These are phyloP conservation scores for Cynodonichthys magdalenae DNA, from an alignment of 2,797 vertebrate genomes.

Conservation along the genomic window DNA sequence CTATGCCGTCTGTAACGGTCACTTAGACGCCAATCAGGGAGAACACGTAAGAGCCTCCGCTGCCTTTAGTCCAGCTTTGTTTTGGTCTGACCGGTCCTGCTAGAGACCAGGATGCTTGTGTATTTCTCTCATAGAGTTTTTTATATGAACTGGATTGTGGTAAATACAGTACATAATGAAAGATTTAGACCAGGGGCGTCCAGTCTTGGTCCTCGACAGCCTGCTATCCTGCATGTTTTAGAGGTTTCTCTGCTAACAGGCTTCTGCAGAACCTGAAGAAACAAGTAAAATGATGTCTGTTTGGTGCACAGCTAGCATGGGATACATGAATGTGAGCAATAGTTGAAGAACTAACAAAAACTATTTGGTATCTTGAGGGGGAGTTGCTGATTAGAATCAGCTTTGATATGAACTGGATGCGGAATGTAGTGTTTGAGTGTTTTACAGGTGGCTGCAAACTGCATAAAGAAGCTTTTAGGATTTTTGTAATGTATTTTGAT, in stretches of 20 bases:
- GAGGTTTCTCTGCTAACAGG: too few species aligned
- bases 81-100: conserved; percentile 13
- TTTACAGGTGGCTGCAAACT: not conserved
- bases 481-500: too few species aligned
- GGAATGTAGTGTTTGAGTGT: not conserved
- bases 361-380: not conserved
- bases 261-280: too few species aligned
- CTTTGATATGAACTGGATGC: conserved; percentile 5
- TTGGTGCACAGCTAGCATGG: conserved; percentile 52
- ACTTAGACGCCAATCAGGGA: conserved; percentile 66
- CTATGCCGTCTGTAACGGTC: conserved; percentile 54
- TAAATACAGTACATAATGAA: conserved; percentile 3
- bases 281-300: conserved; percentile 28
- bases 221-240: not conserved
- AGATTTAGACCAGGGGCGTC: not conserved
- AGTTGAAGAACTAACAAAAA: conserved; percentile 19
- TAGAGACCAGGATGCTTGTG: conserved; percentile 11
- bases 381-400: not conserved
- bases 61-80: conserved; percentile 31
- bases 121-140: conserved; percentile 20
- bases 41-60: conserved; percentile 76
- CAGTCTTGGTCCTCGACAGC: too few species aligned
- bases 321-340: conserved; percentile 19
- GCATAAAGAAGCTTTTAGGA: too few species aligned
- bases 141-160: conserved; percentile 1